Conservation (phyloP, 1,140 invertebrate species). For the Monomorium pharaonis region DNA sequence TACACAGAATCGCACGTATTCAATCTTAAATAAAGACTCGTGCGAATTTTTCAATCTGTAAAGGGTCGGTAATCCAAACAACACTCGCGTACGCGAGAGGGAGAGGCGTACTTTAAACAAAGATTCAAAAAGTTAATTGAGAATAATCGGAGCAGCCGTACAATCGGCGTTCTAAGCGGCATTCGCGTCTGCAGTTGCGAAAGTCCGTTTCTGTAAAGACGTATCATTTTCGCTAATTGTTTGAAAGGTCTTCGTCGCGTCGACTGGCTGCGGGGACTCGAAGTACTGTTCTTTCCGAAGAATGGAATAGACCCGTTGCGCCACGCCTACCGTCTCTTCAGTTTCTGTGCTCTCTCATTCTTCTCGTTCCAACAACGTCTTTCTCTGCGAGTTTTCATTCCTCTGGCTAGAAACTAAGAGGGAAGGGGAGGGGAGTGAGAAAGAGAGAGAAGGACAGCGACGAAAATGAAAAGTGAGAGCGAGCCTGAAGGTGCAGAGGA, state of each 20-base stretch:
- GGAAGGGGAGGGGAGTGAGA: background rate
- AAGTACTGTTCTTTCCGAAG: slow-evolving; percentile 29
- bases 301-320: background rate
- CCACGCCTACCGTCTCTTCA: slow-evolving; percentile 21
- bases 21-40: background rate
- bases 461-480: background rate
- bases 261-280: background rate
- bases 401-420: background rate
- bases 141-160: background rate
- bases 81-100: background rate
- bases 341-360: background rate
- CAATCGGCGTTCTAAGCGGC: background rate
- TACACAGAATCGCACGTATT: no score
- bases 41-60: background rate
- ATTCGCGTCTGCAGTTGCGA: background rate
- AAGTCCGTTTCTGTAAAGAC: slow-evolving; percentile 44
- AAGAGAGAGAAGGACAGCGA: no score
- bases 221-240: slow-evolving; percentile 64
- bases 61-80: background rate
- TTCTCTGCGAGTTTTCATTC: slow-evolving; percentile 37
- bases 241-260: slow-evolving; percentile 56
- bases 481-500: background rate
- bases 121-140: slow-evolving; percentile 24
- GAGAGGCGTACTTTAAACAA: background rate
- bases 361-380: background rate